phyloP scores from a whole-genome alignment of 2,113 vertebrate genomes.

The Cheilinus undulatus region DNA sequence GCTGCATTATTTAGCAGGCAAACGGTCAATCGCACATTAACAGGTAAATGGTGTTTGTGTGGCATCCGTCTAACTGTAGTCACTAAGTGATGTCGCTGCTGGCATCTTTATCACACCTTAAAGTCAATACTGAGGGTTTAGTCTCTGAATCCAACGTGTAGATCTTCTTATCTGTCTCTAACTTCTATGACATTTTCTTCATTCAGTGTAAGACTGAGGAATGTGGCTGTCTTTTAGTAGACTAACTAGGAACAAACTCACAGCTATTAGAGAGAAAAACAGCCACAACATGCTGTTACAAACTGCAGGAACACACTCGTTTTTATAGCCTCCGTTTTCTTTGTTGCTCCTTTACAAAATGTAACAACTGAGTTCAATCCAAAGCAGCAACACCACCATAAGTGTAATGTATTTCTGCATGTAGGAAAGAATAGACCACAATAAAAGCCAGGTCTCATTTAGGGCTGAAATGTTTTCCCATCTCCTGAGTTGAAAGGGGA shows the following conservation, averaged over 20 bases:
- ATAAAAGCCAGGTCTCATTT: slow-evolving; percentile 75
- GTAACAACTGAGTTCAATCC: slow-evolving; percentile 58
- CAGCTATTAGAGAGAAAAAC: slow-evolving; percentile 39
- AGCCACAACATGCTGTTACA: slow-evolving; percentile 11
- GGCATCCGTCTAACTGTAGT: slow-evolving; percentile 62
- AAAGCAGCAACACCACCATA: slow-evolving; percentile 45
- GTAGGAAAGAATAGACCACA: slow-evolving; percentile 60
- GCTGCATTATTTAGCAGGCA: slow-evolving; percentile 94
- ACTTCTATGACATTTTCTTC: slow-evolving; percentile 51
- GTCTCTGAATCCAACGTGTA: slow-evolving; percentile 64
- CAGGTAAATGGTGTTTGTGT: slow-evolving; percentile 82
- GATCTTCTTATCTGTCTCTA: slow-evolving; percentile 72
- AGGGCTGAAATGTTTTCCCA: slow-evolving; percentile 77
- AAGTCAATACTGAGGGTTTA: slow-evolving; percentile 64
- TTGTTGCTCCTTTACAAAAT: slow-evolving; percentile 52
- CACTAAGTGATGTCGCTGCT: slow-evolving; percentile 44
- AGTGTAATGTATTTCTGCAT: slow-evolving; percentile 70
- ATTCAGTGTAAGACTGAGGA: slow-evolving; percentile 44
- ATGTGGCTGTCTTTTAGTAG: slow-evolving; percentile 17
- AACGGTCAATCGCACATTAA: slow-evolving; percentile 92
- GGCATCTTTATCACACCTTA: slow-evolving; percentile 54
- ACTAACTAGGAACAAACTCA: slow-evolving; percentile 18
- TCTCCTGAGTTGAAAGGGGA: slow-evolving; percentile 76
- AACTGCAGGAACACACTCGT: slow-evolving; percentile 29
- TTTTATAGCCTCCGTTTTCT: slow-evolving; percentile 37